Conservation (phyloP, 2,888 invertebrate genomes). For the Deilephila elpenor region DNA sequence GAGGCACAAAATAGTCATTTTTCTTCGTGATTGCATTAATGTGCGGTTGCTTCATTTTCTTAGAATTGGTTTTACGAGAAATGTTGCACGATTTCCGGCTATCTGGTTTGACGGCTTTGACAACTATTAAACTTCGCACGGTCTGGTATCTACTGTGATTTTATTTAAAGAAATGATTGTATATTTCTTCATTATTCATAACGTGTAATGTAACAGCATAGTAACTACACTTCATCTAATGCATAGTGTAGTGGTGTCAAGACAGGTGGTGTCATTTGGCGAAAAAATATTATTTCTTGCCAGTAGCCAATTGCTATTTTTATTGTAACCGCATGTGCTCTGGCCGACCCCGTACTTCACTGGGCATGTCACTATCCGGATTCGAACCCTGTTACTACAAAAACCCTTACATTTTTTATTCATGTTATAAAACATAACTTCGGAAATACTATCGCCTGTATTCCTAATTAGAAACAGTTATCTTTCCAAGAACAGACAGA, state of each 20-base stretch:
- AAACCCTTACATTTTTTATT: too few relatives aligned
- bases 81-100: slow-evolving; percentile 12
- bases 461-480: slow-evolving; percentile 2
- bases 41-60: slow-evolving; percentile 13
- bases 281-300: too few relatives aligned
- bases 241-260: too few relatives aligned
- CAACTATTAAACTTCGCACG: not conserved
- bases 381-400: too few relatives aligned
- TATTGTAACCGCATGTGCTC: too few relatives aligned
- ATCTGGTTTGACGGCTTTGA: slow-evolving; percentile 17
- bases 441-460: not conserved
- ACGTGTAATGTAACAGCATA: too few relatives aligned
- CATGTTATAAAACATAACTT: not conserved
- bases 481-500: not conserved
- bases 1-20: not conserved
- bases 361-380: too few relatives aligned
- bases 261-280: too few relatives aligned
- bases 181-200: too few relatives aligned
- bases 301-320: too few relatives aligned
- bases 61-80: not conserved
- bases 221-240: too few relatives aligned
- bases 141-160: not conserved
- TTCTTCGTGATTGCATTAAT: not conserved
- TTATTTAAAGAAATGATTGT: not conserved
- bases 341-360: too few relatives aligned